phyloP scores from a whole-genome alignment of 2,113 vertebrate species.

The Polypterus bichir region DNA sequence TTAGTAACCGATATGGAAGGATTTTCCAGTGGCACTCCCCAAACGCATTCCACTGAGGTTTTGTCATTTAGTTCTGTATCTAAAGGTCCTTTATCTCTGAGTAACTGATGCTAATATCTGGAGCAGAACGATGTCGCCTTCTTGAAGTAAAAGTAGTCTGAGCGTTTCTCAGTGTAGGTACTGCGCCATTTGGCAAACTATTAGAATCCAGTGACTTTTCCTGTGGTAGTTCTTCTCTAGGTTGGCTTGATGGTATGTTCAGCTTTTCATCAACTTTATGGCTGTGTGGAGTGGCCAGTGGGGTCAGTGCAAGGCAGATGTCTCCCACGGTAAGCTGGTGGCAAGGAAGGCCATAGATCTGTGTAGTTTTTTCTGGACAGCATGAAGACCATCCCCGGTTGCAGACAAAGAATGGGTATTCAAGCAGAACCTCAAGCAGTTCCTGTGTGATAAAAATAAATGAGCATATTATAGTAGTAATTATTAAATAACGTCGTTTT shows the following conservation, averaged over 20 bases:
- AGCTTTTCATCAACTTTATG: not conserved
- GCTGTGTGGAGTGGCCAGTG: constrained; percentile 24
- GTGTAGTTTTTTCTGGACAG: constrained; percentile 47
- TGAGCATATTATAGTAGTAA: not conserved
- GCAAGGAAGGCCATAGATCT: constrained; percentile 51
- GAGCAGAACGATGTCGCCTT: too few relatives aligned
- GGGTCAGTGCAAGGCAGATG: constrained; percentile 55
- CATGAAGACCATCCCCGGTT: constrained; percentile 61
- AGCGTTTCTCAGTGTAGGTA: too few relatives aligned
- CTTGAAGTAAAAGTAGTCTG: too few relatives aligned
- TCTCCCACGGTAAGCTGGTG: constrained; percentile 52
- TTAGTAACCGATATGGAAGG: too few relatives aligned
- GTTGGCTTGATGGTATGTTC: not conserved
- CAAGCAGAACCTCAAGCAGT: constrained; percentile 56
- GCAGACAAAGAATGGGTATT: constrained; percentile 61
- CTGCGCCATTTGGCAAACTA: too few relatives aligned
- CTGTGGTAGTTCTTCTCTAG: not conserved
- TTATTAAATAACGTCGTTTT: not conserved
- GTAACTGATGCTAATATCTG: too few relatives aligned
- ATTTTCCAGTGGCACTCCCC: too few relatives aligned
- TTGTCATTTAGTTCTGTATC: too few relatives aligned
- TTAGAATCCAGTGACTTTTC: too few relatives aligned
- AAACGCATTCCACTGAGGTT: too few relatives aligned
- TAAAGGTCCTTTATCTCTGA: too few relatives aligned
- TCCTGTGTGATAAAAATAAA: constrained; percentile 39